These are phyloP conservation scores for Geothlypis trichas DNA, from an alignment of 2,113 vertebrate genomes.

Conservation along the genomic window DNA sequence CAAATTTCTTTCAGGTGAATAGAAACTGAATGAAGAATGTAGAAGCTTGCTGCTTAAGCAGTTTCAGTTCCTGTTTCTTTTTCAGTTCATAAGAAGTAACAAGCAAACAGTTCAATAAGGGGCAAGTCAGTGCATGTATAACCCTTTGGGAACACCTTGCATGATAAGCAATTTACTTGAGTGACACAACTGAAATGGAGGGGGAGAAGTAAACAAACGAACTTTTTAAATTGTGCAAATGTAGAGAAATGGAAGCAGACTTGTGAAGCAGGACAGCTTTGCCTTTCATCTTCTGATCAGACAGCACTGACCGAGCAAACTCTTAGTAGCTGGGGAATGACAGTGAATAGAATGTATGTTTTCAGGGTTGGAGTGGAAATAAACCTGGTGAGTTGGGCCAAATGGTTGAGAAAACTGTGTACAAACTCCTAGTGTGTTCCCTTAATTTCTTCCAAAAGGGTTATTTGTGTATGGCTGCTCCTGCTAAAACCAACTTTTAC, in stretches of 20 bases:
- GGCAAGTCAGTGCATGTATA: background rate
- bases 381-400: accelerated
- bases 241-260: background rate
- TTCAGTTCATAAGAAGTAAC: background rate
- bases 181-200: background rate
- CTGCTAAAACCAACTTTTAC: background rate
- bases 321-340: background rate
- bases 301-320: background rate
- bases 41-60: background rate
- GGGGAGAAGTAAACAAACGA: background rate
- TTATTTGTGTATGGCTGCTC: background rate
- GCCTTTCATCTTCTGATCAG: background rate
- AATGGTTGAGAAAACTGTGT: background rate
- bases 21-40: background rate
- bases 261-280: background rate
- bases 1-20: background rate
- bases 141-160: background rate
- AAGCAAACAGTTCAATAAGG: background rate
- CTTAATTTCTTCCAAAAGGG: background rate
- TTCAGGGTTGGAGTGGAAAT: background rate
- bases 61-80: background rate
- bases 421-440: background rate
- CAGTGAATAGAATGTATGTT: background rate
- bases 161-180: background rate
- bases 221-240: background rate